A percentile compares a stretch with the other conserved stretches of the same genome.
Conservation (phyloP, 2,888 invertebrate species). For the Deilephila elpenor region DNA sequence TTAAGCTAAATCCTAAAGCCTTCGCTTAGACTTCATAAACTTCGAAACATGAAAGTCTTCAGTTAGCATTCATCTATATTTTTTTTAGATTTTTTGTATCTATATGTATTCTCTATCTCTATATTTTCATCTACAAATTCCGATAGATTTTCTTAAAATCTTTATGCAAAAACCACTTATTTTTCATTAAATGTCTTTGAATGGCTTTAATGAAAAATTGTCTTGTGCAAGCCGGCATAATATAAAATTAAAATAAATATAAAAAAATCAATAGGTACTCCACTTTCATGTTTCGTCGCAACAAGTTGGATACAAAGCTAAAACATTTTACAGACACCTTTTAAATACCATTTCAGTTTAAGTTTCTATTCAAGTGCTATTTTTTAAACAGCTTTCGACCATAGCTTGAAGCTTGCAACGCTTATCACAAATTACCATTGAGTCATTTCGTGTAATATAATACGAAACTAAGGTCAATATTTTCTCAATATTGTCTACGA, state of each 20-base stretch:
- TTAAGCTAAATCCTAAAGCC: neutral
- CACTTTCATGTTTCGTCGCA: constrained; percentile 1
- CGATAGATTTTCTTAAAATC: too few relatives aligned
- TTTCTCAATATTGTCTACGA: too few relatives aligned
- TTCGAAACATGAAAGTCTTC: neutral
- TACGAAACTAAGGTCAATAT: neutral
- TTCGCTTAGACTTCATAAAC: neutral
- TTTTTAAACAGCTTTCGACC: neutral
- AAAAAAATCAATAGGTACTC: too few relatives aligned
- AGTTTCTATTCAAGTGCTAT: neutral
- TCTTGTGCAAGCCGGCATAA: too few relatives aligned
- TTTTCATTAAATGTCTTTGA: too few relatives aligned
- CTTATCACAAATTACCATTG: neutral
- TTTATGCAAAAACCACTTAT: too few relatives aligned
- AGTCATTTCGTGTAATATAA: neutral
- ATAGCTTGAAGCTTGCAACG: constrained; percentile 16
- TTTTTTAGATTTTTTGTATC: too few relatives aligned
- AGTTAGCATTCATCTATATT: too few relatives aligned
- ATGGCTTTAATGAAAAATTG: too few relatives aligned
- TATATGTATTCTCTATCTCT: too few relatives aligned
- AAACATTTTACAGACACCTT: neutral
- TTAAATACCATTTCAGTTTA: neutral
- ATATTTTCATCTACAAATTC: too few relatives aligned
- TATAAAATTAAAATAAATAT: too few relatives aligned
- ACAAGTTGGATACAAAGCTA: neutral